These are phyloP conservation scores for Cygnus atratus DNA, from an alignment of 2,113 vertebrate species.

Conservation along the genomic window DNA sequence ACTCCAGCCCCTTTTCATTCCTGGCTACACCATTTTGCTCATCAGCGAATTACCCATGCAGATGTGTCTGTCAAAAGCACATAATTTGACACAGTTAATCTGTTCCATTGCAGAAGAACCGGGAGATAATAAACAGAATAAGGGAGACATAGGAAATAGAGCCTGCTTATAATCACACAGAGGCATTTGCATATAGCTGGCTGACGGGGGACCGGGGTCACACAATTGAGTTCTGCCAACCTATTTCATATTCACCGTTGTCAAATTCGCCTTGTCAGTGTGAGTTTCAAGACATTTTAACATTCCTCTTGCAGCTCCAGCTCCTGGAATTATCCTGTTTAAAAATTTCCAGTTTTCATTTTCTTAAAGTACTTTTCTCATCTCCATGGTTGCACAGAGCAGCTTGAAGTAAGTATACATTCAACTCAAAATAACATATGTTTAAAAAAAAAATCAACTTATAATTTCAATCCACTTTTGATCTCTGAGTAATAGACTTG, in stretches of 20 bases:
- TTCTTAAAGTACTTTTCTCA: constrained; percentile 9
- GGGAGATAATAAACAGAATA: background rate
- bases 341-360: background rate
- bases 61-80: background rate
- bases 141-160: background rate
- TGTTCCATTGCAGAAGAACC: background rate
- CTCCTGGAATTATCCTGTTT: constrained; percentile 6
- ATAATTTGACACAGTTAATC: background rate
- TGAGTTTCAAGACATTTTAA: constrained; percentile 4
- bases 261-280: background rate
- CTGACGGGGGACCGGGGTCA: background rate
- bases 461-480: background rate
- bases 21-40: background rate
- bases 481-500: constrained; percentile 40
- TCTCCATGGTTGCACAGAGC: constrained; percentile 5
- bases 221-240: background rate
- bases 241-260: background rate
- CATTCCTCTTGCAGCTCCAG: background rate
- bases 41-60: background rate
- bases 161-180: fast-evolving
- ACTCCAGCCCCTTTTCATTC: background rate
- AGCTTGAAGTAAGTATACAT: constrained; percentile 19
- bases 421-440: constrained; percentile 33
- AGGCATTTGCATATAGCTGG: background rate
- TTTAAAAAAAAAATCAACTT: background rate